Evolutionary conservation across 2,113 vertebrate genomes (phyloP).

Genomic region (Scolopax mira): DNA sequence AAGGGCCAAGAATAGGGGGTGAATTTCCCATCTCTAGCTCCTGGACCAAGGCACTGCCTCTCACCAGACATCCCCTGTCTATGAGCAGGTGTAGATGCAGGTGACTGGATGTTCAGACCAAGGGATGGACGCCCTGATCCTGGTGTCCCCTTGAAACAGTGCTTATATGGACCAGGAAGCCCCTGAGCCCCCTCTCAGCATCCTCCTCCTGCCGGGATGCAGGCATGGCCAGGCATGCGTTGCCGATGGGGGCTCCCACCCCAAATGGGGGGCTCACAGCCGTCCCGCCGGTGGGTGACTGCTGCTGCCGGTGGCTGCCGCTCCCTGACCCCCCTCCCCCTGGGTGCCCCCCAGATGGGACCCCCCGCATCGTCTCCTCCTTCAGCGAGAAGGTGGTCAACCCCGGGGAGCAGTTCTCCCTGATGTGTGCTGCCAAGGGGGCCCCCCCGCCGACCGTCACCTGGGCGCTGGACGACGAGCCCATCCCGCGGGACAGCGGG

Average conservation of each 20-base stretch:
- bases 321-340: not conserved
- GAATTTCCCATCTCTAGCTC: not conserved
- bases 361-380: conserved; percentile 93
- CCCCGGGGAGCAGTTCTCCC: conserved; percentile 93
- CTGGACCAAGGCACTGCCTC: rapidly evolving
- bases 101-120: rapidly evolving
- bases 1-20: not conserved
- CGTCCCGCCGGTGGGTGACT: not conserved
- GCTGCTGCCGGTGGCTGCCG: not conserved
- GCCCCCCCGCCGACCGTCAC: conserved; percentile 94
- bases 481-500: conserved; percentile 85
- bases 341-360: conserved; percentile 83
- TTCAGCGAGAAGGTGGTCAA: conserved; percentile 98
- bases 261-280: not conserved
- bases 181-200: not conserved
- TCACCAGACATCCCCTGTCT: not conserved
- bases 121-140: not conserved
- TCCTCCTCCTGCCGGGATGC: not conserved
- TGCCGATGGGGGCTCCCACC: not conserved
- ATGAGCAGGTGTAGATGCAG: not conserved
- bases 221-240: rapidly evolving
- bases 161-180: rapidly evolving
- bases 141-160: not conserved
- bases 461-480: conserved; percentile 97
- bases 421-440: conserved; percentile 95